Percentiles rank a stretch among this genome's conserved stretches.
Conservation (phyloP, 1,140 invertebrate genomes). For the Lordiphosa collinella region DNA sequence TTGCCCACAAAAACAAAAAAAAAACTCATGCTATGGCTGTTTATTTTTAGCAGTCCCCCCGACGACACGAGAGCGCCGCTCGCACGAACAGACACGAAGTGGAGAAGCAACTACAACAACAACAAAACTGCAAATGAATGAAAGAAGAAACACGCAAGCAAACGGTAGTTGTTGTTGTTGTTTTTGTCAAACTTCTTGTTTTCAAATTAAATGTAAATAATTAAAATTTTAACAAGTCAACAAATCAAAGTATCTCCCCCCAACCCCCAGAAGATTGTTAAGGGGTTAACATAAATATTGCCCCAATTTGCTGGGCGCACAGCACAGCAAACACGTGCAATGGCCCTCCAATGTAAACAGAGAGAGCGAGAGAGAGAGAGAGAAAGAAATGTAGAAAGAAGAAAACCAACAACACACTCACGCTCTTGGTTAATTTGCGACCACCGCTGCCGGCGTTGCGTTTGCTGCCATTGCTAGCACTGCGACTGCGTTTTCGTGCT, state of each 20-base stretch:
- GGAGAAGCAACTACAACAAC: conserved; percentile 18
- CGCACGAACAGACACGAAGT: conserved; percentile 38
- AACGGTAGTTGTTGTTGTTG: conserved; percentile 1
- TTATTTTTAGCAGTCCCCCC: conserved; percentile 59
- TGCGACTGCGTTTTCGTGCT: conserved; percentile 62
- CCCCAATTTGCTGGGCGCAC: conserved; percentile 51
- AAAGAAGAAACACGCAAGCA: conserved; percentile 12
- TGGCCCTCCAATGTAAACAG: conserved; percentile 63
- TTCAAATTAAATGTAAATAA: no score
- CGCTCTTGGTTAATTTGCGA: conserved; percentile 69
- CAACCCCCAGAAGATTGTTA: background rate
- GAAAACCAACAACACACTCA: conserved; percentile 52
- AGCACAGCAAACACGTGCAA: conserved; percentile 71
- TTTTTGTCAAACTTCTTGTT: background rate
- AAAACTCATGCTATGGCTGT: conserved; percentile 40
- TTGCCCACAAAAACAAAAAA: conserved; percentile 61
- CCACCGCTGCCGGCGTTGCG: conserved; percentile 54
- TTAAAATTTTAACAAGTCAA: no score
- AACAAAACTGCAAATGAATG: conserved; percentile 22
- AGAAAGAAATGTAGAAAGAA: conserved; percentile 12
- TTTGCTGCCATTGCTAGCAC: conserved; percentile 61
- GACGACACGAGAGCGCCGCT: conserved; percentile 33
- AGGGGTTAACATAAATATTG: conserved; percentile 16
- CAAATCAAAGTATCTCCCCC: no score
- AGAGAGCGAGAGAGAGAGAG: conserved; percentile 21